phyloP scores from a whole-genome alignment of 2,113 vertebrate genomes.

The Thymallus thymallus region DNA sequence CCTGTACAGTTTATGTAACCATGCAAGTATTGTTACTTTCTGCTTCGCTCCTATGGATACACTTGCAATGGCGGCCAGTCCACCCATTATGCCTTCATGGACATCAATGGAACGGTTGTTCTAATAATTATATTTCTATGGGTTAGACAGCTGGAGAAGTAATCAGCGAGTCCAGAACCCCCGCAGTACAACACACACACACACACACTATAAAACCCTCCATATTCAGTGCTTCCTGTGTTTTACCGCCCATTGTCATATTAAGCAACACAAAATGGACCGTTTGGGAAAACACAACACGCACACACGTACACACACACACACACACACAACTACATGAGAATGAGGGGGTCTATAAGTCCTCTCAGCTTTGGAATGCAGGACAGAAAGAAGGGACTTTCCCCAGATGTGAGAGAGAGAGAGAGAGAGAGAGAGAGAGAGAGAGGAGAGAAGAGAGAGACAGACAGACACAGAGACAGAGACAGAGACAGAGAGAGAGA shows the following conservation, averaged over 20 bases:
- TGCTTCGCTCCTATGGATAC: no score
- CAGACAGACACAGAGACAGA: neutral
- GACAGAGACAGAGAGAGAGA: neutral
- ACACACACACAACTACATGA: conserved; percentile 21
- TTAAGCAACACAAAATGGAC: conserved; percentile 50
- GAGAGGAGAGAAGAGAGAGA: neutral
- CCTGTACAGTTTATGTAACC: no score
- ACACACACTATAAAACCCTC: no score
- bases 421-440: neutral
- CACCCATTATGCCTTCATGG: no score
- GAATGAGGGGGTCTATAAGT: neutral
- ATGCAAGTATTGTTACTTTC: no score
- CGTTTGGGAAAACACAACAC: conserved; percentile 44
- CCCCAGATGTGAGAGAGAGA: conserved; percentile 56
- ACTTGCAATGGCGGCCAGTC: no score
- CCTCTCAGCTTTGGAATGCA: conserved; percentile 51
- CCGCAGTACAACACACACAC: no score
- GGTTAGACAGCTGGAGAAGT: conserved; percentile 59
- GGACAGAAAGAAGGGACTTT: conserved; percentile 59
- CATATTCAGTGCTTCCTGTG: conserved; percentile 57
- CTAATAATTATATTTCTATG: conserved; percentile 31
- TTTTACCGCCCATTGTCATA: conserved; percentile 62
- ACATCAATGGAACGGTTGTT: no score
- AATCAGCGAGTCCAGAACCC: conserved; percentile 27
- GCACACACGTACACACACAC: conserved; percentile 39